These are phyloP conservation scores for Hepsetus odoe DNA, from an alignment of 2,113 vertebrate species.

Conservation along the genomic window DNA sequence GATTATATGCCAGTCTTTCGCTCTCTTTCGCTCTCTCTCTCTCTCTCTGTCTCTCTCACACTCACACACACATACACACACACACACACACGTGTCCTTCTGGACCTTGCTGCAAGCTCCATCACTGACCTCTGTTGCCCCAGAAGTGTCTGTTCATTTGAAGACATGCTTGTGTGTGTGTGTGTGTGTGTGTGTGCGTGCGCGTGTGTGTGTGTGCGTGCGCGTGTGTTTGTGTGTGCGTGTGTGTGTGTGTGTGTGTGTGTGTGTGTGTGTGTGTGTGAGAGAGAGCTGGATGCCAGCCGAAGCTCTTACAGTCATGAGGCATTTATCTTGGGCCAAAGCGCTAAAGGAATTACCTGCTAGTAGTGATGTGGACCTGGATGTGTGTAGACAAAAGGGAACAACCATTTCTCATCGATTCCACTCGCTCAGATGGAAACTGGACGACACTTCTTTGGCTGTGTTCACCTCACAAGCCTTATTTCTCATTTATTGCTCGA, in stretches of 20 bases:
- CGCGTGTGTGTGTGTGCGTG: too few relatives aligned
- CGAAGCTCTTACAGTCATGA: background rate
- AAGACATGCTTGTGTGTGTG: too few relatives aligned
- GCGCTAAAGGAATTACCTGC: slow-evolving; percentile 21
- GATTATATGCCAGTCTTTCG: too few relatives aligned
- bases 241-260: background rate
- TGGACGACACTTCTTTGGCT: slow-evolving; percentile 13
- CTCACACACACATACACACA: slow-evolving; percentile 2
- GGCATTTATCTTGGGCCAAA: background rate
- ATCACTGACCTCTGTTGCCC: background rate
- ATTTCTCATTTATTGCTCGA: too few relatives aligned
- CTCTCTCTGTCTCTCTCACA: too few relatives aligned
- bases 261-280: background rate
- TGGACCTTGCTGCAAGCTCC: background rate
- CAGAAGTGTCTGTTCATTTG: slow-evolving; percentile 5
- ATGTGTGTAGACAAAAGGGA: slow-evolving; percentile 29
- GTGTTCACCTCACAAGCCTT: too few relatives aligned
- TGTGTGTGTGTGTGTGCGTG: too few relatives aligned
- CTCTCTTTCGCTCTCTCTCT: too few relatives aligned
- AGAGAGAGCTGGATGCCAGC: background rate
- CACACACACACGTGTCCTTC: background rate
- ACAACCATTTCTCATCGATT: slow-evolving; percentile 33
- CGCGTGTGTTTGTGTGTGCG: too few relatives aligned
- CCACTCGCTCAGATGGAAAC: slow-evolving; percentile 30
- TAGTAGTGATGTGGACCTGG: slow-evolving; percentile 19